Conservation (phyloP, 2,113 vertebrate genomes). For the Psittacara wagleri region DNA sequence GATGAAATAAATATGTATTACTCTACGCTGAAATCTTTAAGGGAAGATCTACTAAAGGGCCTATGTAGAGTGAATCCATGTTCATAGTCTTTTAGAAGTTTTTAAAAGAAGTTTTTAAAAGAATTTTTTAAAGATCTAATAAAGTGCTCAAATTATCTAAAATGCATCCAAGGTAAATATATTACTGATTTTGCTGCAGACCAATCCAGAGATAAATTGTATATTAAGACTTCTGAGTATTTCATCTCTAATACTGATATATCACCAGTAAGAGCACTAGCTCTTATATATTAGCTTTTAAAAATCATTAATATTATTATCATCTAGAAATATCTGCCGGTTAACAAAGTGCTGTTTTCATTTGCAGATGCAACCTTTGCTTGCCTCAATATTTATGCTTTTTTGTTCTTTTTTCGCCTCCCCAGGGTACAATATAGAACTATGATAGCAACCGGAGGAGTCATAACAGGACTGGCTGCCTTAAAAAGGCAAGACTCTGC, state of each 20-base stretch:
- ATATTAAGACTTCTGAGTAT: background rate
- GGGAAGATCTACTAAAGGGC: background rate
- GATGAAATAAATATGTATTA: background rate
- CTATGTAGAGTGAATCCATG: background rate
- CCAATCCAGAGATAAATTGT: background rate
- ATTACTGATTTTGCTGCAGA: background rate
- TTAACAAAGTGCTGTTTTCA: background rate
- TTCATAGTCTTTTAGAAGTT: background rate
- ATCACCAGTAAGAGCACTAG: background rate
- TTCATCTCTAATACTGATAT: background rate
- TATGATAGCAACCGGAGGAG: constrained; percentile 97
- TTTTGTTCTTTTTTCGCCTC: background rate
- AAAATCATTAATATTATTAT: background rate
- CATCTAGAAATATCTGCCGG: background rate
- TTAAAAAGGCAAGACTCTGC: constrained; percentile 96
- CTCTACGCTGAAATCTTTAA: background rate
- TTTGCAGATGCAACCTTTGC: background rate
- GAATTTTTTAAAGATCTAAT: background rate
- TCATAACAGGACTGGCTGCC: constrained; percentile 95
- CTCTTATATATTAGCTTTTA: background rate
- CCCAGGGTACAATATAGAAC: constrained; percentile 57
- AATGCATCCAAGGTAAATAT: background rate
- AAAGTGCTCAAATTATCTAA: background rate
- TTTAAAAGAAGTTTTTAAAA: background rate
- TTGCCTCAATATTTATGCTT: background rate